Conservation (phyloP, 1,140 invertebrate species). For the Whitmania pigra region DNA sequence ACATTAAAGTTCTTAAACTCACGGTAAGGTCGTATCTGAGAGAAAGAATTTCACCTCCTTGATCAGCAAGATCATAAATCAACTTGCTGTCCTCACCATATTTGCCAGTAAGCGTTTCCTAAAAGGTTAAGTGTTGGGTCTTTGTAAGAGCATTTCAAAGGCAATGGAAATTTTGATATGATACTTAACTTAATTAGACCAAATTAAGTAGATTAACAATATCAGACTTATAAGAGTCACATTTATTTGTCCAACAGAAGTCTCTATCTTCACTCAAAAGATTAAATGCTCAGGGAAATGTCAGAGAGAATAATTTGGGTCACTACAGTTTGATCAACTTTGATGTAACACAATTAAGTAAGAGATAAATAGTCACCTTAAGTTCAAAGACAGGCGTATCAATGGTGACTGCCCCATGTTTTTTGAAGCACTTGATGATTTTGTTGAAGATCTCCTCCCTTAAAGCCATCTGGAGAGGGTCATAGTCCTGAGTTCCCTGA, state of each 20-base stretch:
- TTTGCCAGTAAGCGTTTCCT: conserved; percentile 95
- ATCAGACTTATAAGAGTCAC: no score
- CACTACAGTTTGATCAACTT: no score
- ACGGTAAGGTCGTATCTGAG: conserved; percentile 50
- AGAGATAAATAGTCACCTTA: conserved; percentile 58
- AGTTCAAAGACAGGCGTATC: conserved; percentile 98
- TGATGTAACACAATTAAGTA: not conserved
- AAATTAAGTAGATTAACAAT: no score
- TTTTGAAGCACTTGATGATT: conserved; percentile 80
- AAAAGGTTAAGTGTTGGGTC: no score
- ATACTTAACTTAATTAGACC: no score
- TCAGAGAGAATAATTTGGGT: no score
- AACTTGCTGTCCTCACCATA: conserved; percentile 99
- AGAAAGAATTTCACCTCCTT: conserved; percentile 75
- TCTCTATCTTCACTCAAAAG: no score
- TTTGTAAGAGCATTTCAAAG: no score
- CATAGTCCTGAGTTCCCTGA: conserved; percentile 87
- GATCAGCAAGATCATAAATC: conserved; percentile 95
- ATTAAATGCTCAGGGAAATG: no score
- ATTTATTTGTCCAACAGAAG: no score
- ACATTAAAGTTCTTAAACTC: not conserved
- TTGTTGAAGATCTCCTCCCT: conserved; percentile 75
- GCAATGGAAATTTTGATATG: no score
- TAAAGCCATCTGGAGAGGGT: conserved; percentile 82
- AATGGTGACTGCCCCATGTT: conserved; percentile 93